Evolutionary conservation across 1,140 invertebrate species (phyloP), one percentile per base, ranked within the genome.

Genomic region (Nephila pilipes): DNA sequence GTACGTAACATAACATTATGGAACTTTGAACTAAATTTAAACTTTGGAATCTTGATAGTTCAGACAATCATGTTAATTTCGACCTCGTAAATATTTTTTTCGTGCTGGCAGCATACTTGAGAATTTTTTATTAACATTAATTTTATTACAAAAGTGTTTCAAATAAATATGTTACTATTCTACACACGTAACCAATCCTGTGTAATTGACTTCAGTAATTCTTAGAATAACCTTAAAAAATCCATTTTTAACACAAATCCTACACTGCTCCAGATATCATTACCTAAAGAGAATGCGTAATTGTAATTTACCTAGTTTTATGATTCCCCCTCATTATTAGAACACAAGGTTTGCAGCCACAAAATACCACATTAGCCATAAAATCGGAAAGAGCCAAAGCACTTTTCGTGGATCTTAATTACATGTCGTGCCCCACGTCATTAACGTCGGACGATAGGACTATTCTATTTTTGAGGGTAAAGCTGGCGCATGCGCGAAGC

Each of bases 361-460:
- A 75, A 75, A 75, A 29, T 75, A 29, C 69, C 69, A 75, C 69
- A 75, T 75, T 75, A 75, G 69, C 69, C 69, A 75, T 29, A 75
- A 75, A 75, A 75, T 75, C 69, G 69, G 69, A 36, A 75, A 75
- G 29, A 32, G 69, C 69, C 69, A 18, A 32, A 75, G 32, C 46
- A 54, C 80, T 81, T 46, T 46, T 81, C 87, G 46, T 22, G 87
- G n/a, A 79, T 89, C 87, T 79, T 89, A 89, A 89, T 89, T 89
- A 89, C 87, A 54, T 89, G 57, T 65, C 87, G 87, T 89, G 87
- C 87, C 36, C 22, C 29, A 79, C 63, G 65, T 89, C 87, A 63
- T 89, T 89, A 89, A 57, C 87, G 54, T n/a, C 20, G 60, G 65
- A 29, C 65, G 38, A 32, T 75, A 46, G 60, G 36, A 79, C 65